Evolutionary conservation across 2,797 vertebrate species (phyloP).

Genomic region (Sardinella longiceps): DNA sequence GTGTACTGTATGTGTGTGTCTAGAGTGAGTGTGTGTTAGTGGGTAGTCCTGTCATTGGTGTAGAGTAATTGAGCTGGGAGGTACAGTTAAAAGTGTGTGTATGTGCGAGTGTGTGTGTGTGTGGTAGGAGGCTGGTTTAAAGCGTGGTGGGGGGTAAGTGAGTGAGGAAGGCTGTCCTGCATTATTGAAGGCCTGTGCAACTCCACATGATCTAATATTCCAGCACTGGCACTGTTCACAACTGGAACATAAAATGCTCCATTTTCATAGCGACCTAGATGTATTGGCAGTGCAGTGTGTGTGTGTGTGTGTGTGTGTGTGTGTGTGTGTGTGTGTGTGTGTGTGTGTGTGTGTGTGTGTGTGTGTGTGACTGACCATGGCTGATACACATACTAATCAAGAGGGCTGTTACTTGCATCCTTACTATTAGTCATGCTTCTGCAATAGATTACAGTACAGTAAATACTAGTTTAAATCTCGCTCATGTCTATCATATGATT

Average conservation of each 20-base stretch:
- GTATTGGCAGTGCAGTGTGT: constrained; percentile 26
- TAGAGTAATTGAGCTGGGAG: constrained; percentile 24
- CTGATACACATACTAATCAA: background rate
- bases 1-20: background rate
- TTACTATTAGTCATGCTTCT: too few species aligned
- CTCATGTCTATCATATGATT: background rate
- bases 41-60: background rate
- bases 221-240: constrained; percentile 36
- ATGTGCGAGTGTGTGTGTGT: too few species aligned
- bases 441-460: too few species aligned
- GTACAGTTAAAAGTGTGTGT: constrained; percentile 25
- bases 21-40: too few species aligned
- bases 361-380: background rate
- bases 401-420: background rate
- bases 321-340: constrained; percentile 16
- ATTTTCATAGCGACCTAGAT: constrained; percentile 47
- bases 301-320: constrained; percentile 27
- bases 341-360: background rate
- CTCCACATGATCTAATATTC: constrained; percentile 45
- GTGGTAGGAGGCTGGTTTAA: constrained; percentile 21
- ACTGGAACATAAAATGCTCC: constrained; percentile 40
- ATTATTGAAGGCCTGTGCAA: constrained; percentile 44
- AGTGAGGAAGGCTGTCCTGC: constrained; percentile 36
- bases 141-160: background rate
- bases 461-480: too few species aligned